Conservation (phyloP, 2,797 vertebrate genomes). For the Muscicapa striata region DNA sequence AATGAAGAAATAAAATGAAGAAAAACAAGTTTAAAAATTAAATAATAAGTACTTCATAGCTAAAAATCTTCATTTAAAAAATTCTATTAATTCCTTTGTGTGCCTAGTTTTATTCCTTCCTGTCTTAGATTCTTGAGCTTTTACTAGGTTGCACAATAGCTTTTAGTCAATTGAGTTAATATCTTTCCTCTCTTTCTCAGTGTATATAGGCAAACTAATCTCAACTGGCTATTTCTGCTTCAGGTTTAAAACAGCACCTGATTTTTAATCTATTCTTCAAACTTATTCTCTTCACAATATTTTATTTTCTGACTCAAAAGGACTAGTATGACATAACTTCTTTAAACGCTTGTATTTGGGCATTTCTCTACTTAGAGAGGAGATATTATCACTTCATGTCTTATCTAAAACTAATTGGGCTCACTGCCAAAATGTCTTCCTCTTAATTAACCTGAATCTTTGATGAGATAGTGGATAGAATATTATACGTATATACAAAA, state of each 20-base stretch:
- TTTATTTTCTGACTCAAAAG: slow-evolving; percentile 1
- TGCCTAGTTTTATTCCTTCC: not conserved
- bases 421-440: not conserved
- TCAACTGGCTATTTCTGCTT: not conserved
- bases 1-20: not conserved
- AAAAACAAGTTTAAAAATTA: not conserved
- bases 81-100: not conserved
- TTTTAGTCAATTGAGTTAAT: not conserved
- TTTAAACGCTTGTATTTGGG: not conserved
- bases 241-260: not conserved
- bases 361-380: not conserved
- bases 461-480: not conserved
- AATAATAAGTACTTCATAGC: not conserved
- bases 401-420: not conserved
- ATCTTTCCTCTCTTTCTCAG: not conserved
- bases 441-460: slow-evolving; percentile 19
- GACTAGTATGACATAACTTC: not conserved
- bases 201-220: not conserved
- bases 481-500: not conserved
- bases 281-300: not conserved
- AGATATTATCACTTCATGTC: not conserved
- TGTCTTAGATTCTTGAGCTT: not conserved
- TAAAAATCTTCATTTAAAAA: not conserved
- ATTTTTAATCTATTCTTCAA: not conserved
- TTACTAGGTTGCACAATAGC: not conserved